These are phyloP conservation scores for Macroteleia sp. DNA, from an alignment of 2,888 invertebrate genomes.

Conservation along the genomic window DNA sequence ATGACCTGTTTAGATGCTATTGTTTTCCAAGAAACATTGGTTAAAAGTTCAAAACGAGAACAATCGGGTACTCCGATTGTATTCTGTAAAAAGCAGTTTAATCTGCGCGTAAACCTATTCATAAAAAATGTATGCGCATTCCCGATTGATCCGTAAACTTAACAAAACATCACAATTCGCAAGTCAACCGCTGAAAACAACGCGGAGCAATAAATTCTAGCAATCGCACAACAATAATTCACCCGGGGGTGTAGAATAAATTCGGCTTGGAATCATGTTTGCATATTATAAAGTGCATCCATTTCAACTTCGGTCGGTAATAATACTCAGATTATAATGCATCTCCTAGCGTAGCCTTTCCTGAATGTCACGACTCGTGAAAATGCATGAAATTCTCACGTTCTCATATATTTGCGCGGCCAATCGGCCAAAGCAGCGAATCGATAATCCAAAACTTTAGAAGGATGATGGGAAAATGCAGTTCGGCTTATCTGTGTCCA, in stretches of 20 bases:
- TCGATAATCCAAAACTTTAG: conserved; percentile 7
- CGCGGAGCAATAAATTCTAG: conserved; percentile 32
- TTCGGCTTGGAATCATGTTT: conserved; percentile 35
- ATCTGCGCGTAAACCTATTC: background rate
- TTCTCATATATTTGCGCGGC: background rate
- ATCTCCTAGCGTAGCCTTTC: conserved; percentile 15
- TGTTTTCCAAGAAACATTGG: too few relatives aligned
- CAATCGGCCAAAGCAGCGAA: conserved; percentile 11
- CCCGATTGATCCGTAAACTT: too few relatives aligned
- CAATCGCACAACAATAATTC: conserved; percentile 48
- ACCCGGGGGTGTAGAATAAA: conserved; percentile 45
- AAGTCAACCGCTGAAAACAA: conserved; percentile 31
- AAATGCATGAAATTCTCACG: conserved; percentile 35
- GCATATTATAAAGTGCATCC: conserved; percentile 49
- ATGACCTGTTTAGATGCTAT: too few relatives aligned
- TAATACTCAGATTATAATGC: conserved; percentile 48
- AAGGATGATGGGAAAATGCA: background rate
- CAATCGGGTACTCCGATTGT: too few relatives aligned
- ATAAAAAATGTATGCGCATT: conserved; percentile 39
- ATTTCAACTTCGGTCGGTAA: conserved; percentile 39
- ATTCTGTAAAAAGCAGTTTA: too few relatives aligned
- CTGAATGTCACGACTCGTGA: conserved; percentile 32
- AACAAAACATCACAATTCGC: conserved; percentile 41
- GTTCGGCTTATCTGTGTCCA: conserved; percentile 2
- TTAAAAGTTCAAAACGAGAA: too few relatives aligned